Conservation (phyloP, 2,888 invertebrate species). For the Drosophila affinis region DNA sequence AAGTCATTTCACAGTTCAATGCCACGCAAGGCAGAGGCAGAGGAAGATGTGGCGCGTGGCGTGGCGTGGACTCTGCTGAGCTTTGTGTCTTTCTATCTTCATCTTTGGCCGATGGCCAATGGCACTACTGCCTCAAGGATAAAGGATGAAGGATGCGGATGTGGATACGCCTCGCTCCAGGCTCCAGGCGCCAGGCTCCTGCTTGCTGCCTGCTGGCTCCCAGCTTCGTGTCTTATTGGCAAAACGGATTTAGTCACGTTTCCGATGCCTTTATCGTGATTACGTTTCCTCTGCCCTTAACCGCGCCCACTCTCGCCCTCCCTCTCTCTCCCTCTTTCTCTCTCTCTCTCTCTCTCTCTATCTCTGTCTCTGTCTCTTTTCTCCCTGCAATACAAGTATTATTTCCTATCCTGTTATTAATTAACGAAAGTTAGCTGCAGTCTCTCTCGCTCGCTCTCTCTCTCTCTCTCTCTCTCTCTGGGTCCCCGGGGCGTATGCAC, state of each 20-base stretch:
- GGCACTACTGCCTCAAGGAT: constrained; percentile 3
- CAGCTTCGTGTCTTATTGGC: constrained; percentile 74
- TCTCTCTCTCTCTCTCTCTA: not conserved
- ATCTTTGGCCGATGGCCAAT: constrained; percentile 60
- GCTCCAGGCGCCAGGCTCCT: constrained; percentile 41
- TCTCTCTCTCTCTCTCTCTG: constrained; percentile 8
- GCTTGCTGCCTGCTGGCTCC: constrained; percentile 2
- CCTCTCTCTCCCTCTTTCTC: no score
- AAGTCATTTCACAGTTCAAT: constrained; percentile 80
- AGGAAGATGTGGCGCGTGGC: constrained; percentile 17
- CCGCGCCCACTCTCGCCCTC: no score
- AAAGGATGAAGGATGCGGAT: constrained; percentile 11
- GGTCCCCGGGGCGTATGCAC: constrained; percentile 47
- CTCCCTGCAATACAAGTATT: no score
- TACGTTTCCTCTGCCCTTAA: constrained; percentile 48
- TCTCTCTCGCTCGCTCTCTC: not conserved
- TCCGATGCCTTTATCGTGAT: constrained; percentile 64
- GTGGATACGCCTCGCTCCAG: constrained; percentile 1
- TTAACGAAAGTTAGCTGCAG: constrained; percentile 55
- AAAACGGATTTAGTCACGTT: constrained; percentile 77
- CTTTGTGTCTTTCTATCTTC: constrained; percentile 61
- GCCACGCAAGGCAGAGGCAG: constrained; percentile 41
- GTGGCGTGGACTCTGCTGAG: constrained; percentile 1
- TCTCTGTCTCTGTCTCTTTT: no score
- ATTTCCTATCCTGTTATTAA: constrained; percentile 36